phyloP scores from a whole-genome alignment of 2,888 invertebrate species.

The Pandemis cinnamomeana region DNA sequence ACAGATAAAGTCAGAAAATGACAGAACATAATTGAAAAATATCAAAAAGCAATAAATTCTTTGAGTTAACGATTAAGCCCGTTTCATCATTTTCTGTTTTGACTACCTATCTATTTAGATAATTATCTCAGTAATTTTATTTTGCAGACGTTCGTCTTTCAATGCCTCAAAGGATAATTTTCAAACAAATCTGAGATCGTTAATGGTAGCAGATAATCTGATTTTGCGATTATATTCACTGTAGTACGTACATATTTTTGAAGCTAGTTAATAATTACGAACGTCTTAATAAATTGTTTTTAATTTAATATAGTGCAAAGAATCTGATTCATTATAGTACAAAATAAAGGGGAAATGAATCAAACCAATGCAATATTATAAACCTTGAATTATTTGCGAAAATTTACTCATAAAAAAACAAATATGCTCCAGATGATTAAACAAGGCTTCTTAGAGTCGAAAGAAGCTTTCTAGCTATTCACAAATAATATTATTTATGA shows the following conservation, averaged over 20 bases:
- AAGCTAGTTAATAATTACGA: neutral
- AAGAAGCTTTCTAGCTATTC: slow-evolving; percentile 5
- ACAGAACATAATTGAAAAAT: neutral
- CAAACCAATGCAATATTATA: slow-evolving; percentile 1
- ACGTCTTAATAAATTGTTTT: neutral
- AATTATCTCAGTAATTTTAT: slow-evolving; percentile 14
- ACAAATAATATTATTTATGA: slow-evolving; percentile 10
- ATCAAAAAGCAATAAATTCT: neutral
- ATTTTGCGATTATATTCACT: neutral
- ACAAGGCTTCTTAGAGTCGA: neutral
- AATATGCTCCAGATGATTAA: slow-evolving; percentile 12
- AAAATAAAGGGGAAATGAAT: neutral
- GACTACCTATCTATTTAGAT: slow-evolving; percentile 10
- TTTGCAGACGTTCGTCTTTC: slow-evolving; percentile 8
- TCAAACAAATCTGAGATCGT: neutral
- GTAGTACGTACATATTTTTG: neutral
- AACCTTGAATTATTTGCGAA: slow-evolving; percentile 8
- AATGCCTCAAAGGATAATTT: slow-evolving; percentile 15
- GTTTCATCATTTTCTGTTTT: slow-evolving; percentile 4
- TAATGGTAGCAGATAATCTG: slow-evolving; percentile 1
- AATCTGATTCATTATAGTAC: neutral
- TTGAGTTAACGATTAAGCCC: neutral
- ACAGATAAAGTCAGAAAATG: neutral
- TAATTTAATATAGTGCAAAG: neutral
- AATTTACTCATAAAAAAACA: neutral